A percentile compares a stretch with the other conserved stretches of the same genome.
Conservation (phyloP, 2,113 vertebrate species). For the Opisthocomus hoazin region DNA sequence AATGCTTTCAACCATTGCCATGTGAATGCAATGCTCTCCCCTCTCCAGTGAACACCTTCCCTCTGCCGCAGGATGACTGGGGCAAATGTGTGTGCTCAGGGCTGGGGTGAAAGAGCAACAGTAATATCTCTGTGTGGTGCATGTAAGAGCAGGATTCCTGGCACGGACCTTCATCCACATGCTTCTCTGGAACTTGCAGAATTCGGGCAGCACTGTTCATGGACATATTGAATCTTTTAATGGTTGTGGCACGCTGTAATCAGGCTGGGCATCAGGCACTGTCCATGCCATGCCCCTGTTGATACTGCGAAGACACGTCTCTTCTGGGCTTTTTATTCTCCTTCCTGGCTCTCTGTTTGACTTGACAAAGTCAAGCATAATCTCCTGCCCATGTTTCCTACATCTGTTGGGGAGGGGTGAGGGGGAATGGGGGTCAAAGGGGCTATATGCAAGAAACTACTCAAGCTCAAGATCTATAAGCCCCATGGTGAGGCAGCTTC, state of each 20-base stretch:
- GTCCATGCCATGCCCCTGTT: fast-evolving
- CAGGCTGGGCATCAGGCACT: not conserved
- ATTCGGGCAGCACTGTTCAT: not conserved
- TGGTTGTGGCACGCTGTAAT: not conserved
- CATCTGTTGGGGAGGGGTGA: fast-evolving
- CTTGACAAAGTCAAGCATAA: not conserved
- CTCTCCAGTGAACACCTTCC: not conserved
- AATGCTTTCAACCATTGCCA: not conserved
- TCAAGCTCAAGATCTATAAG: not conserved
- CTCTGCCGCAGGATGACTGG: not conserved
- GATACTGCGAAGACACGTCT: not conserved
- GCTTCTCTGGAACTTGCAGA: not conserved
- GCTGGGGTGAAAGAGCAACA: not conserved
- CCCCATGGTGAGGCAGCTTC: not conserved
- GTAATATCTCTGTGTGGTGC: not conserved
- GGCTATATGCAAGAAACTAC: not conserved
- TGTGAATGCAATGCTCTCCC: not conserved
- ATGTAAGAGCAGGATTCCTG: not conserved
- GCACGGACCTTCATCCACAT: fast-evolving
- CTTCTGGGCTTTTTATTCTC: not conserved
- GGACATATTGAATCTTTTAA: fast-evolving
- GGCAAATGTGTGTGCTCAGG: fast-evolving
- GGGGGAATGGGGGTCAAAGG: not conserved
- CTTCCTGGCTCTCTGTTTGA: not conserved
- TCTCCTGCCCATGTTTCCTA: not conserved